Percentiles rank a stretch among this genome's conserved stretches.
phyloP scores from a whole-genome alignment of 2,888 invertebrate genomes.

The Apoda limacodes region DNA sequence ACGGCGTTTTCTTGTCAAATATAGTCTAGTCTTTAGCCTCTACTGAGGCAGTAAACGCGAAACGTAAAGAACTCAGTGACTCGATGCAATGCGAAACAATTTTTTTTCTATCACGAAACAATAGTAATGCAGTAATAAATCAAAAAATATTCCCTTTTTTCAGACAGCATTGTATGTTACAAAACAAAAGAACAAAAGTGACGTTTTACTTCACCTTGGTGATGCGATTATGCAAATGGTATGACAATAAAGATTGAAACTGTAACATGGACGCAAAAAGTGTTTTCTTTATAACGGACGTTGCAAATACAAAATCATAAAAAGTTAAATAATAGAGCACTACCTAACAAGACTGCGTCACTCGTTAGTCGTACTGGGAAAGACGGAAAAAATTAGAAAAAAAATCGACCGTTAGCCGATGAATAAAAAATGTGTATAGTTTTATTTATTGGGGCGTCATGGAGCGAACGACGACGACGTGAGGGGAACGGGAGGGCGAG shows the following conservation, averaged over 20 bases:
- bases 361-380: slow-evolving; percentile 41
- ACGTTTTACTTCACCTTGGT: slow-evolving; percentile 54
- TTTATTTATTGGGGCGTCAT: not conserved
- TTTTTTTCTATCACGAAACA: slow-evolving; percentile 34
- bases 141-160: slow-evolving; percentile 51
- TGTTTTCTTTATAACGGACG: slow-evolving; percentile 45
- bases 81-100: slow-evolving; percentile 40
- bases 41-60: too few species aligned
- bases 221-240: slow-evolving; percentile 64
- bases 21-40: too few species aligned
- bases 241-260: slow-evolving; percentile 56
- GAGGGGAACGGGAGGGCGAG: slow-evolving; percentile 30
- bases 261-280: slow-evolving; percentile 52
- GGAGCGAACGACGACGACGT: slow-evolving; percentile 21
- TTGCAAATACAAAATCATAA: slow-evolving; percentile 46
- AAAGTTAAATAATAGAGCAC: slow-evolving; percentile 39
- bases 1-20: slow-evolving; percentile 41
- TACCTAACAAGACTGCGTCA: slow-evolving; percentile 44
- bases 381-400: slow-evolving; percentile 26
- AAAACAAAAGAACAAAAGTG: slow-evolving; percentile 53
- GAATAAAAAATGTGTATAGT: too few species aligned
- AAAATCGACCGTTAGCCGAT: slow-evolving; percentile 31
- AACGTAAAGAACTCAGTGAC: too few species aligned
- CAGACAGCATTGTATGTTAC: slow-evolving; percentile 47
- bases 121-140: slow-evolving; percentile 54